phyloP scores from a whole-genome alignment of 2,113 vertebrate species.

The Bos javanicus region DNA sequence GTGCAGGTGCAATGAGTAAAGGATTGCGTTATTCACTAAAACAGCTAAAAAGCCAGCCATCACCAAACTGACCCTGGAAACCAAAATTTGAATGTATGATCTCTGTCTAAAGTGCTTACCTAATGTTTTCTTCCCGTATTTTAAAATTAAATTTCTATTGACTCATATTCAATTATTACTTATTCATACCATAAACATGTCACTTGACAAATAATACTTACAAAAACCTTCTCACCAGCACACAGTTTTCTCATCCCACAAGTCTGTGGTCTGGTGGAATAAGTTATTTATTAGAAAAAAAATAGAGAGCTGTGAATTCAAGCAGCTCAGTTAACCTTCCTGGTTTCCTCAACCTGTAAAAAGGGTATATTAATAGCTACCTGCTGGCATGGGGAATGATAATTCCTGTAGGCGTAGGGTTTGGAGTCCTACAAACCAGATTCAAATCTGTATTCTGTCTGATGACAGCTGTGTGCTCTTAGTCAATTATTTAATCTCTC shows the following conservation, averaged over 20 bases:
- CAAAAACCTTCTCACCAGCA: background rate
- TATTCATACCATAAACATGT: slow-evolving; percentile 26
- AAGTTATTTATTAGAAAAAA: slow-evolving; percentile 6
- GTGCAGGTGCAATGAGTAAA: background rate
- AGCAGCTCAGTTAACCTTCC: background rate
- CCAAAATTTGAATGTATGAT: slow-evolving; percentile 28
- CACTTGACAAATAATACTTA: slow-evolving; percentile 29
- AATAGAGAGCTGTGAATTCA: background rate
- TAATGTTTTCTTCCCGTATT: background rate
- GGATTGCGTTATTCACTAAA: background rate
- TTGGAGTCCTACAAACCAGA: background rate
- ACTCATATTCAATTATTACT: slow-evolving; percentile 37
- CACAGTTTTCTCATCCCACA: background rate
- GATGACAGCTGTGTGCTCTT: background rate
- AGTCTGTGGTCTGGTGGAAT: background rate
- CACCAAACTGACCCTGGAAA: background rate
- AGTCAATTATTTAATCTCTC: background rate
- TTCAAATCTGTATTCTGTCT: background rate
- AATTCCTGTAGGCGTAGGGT: background rate
- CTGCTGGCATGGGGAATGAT: background rate
- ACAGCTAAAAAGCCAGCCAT: background rate
- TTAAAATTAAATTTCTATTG: slow-evolving; percentile 62
- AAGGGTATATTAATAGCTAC: background rate
- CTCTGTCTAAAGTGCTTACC: slow-evolving; percentile 15
- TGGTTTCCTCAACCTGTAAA: background rate